Evolutionary conservation across 1,140 invertebrate species (phyloP).

Genomic region (Drosophila burlai): DNA sequence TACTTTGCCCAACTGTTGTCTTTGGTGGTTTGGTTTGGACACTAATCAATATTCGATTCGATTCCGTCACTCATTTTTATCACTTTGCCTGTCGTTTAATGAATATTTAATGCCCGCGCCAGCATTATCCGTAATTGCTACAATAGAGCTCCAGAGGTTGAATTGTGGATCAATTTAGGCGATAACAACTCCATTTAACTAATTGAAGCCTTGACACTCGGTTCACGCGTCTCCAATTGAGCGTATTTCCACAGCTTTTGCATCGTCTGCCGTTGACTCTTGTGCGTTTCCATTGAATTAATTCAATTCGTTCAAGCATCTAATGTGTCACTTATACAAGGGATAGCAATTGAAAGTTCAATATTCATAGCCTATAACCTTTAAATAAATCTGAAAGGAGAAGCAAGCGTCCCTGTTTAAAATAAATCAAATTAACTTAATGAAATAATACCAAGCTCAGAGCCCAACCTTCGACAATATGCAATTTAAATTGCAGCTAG

Average conservation of each 20-base stretch:
- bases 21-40: neutral
- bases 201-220: constrained; percentile 40
- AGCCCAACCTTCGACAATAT: constrained; percentile 2
- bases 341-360: too few species aligned
- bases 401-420: neutral
- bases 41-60: constrained; percentile 43
- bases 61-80: constrained; percentile 48
- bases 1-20: constrained; percentile 11
- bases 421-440: neutral
- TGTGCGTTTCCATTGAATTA: constrained; percentile 21
- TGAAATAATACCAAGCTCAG: neutral
- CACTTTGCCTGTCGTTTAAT: constrained; percentile 61
- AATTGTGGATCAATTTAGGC: constrained; percentile 44
- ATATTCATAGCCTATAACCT: too few species aligned
- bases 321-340: too few species aligned
- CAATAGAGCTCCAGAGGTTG: constrained; percentile 12
- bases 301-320: neutral
- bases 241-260: constrained; percentile 20
- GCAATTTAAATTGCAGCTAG: constrained; percentile 22
- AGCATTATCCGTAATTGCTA: constrained; percentile 52
- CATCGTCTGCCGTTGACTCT: constrained; percentile 14
- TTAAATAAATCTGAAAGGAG: too few species aligned
- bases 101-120: constrained; percentile 68
- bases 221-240: constrained; percentile 25
- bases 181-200: constrained; percentile 53